Percentiles rank a stretch among this genome's conserved stretches.
Conservation (phyloP, 2,113 vertebrate species). For the Hippopotamus amphibius region DNA sequence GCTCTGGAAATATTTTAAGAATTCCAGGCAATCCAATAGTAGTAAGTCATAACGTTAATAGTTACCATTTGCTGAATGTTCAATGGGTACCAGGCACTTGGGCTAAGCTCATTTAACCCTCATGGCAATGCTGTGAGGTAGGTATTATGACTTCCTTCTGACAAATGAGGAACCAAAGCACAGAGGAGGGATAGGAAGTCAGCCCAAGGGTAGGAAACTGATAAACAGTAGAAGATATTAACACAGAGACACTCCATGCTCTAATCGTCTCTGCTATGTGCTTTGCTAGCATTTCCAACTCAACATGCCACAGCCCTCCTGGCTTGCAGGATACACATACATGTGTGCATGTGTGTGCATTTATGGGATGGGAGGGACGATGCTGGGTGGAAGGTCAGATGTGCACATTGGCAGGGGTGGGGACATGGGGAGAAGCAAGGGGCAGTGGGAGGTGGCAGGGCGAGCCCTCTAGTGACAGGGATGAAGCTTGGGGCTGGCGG, state of each 20-base stretch:
- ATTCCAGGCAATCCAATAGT: not conserved
- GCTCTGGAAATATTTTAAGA: not conserved
- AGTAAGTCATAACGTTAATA: not conserved
- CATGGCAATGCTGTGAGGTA: not conserved
- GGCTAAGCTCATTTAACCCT: not conserved
- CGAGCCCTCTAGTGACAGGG: not conserved
- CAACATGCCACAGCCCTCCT: not conserved
- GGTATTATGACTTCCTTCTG: not conserved
- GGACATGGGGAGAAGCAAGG: not conserved
- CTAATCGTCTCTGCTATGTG: not conserved
- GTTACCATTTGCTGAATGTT: not conserved
- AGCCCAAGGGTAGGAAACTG: not conserved
- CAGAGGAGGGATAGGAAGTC: not conserved
- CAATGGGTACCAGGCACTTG: not conserved
- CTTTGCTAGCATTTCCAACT: not conserved
- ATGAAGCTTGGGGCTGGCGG: not conserved
- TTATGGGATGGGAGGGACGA: no score
- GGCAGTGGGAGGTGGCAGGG: not conserved
- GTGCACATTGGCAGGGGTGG: not conserved
- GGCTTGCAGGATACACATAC: not conserved
- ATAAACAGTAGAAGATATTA: not conserved
- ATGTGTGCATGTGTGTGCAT: rapidly evolving
- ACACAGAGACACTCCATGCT: not conserved
- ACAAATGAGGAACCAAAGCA: not conserved
- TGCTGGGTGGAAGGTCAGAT: not conserved